Conservation (phyloP, 1,140 invertebrate species). For the Chelonus insularis region DNA sequence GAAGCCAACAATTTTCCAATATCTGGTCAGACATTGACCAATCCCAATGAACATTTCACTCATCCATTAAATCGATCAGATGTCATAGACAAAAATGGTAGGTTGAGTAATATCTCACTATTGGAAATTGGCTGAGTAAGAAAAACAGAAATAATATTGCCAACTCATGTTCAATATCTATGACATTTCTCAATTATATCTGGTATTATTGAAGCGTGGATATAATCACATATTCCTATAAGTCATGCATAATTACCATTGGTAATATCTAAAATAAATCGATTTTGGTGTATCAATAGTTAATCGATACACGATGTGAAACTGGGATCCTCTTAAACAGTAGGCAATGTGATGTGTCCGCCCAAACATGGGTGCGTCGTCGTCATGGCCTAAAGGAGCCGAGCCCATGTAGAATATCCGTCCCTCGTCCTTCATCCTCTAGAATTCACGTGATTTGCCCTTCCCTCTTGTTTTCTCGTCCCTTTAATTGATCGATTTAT, state of each 20-base stretch:
- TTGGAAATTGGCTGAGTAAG: too few species aligned
- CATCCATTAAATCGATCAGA: constrained; percentile 4
- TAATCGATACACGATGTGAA: not conserved
- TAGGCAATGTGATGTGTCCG: not conserved
- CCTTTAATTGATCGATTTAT: constrained; percentile 12
- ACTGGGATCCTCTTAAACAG: not conserved
- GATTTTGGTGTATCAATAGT: not conserved
- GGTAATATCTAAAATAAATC: constrained; percentile 6
- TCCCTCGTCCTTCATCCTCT: constrained; percentile 35
- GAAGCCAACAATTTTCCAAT: not conserved
- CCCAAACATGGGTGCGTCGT: constrained; percentile 35
- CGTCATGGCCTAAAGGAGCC: constrained; percentile 53
- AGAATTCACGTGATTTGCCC: constrained; percentile 18
- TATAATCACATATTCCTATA: constrained; percentile 3
- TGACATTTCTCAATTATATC: too few species aligned
- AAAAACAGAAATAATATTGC: too few species aligned
- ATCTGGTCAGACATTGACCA: not conserved
- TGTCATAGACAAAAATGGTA: constrained; percentile 35
- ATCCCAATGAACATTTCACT: not conserved
- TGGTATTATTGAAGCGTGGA: not conserved
- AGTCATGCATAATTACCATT: constrained; percentile 17
- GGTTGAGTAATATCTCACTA: constrained; percentile 5
- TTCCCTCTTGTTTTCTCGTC: not conserved
- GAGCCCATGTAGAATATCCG: constrained; percentile 43
- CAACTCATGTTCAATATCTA: too few species aligned